Percentiles rank a stretch among this genome's conserved stretches.
These are phyloP conservation scores for Monarcha castaneiventris DNA, from an alignment of 2,113 vertebrate species.

Conservation along the genomic window DNA sequence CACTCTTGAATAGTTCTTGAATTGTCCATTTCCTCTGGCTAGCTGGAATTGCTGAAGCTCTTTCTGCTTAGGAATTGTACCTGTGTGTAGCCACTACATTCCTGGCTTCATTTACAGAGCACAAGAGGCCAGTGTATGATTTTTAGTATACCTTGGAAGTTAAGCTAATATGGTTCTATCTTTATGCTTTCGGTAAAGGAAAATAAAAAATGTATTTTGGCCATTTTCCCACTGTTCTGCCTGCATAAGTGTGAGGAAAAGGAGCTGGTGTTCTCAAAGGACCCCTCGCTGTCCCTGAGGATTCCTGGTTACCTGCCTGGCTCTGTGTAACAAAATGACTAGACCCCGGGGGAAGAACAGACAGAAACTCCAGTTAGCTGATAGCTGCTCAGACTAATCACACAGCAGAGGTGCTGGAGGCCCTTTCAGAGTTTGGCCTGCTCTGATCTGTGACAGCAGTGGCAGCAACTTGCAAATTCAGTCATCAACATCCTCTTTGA, in stretches of 20 bases:
- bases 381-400: constrained; percentile 35
- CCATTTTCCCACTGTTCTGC: neutral
- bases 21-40: neutral
- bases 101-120: neutral
- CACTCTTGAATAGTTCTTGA: neutral
- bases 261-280: neutral
- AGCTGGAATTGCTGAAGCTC: neutral
- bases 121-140: neutral
- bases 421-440: constrained; percentile 3
- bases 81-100: neutral
- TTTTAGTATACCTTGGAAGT: neutral
- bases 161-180: neutral
- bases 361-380: constrained; percentile 23
- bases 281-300: neutral
- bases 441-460: neutral
- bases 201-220: neutral
- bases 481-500: constrained; percentile 39
- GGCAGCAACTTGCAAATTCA: constrained; percentile 52
- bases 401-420: constrained; percentile 3
- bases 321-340: neutral
- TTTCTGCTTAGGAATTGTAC: neutral
- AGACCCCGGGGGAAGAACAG: neutral
- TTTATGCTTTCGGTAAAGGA: neutral
- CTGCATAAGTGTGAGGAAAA: neutral
- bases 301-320: neutral